Evolutionary conservation across 1,140 invertebrate species (phyloP).

Genomic region (Diachasma alloeum): DNA sequence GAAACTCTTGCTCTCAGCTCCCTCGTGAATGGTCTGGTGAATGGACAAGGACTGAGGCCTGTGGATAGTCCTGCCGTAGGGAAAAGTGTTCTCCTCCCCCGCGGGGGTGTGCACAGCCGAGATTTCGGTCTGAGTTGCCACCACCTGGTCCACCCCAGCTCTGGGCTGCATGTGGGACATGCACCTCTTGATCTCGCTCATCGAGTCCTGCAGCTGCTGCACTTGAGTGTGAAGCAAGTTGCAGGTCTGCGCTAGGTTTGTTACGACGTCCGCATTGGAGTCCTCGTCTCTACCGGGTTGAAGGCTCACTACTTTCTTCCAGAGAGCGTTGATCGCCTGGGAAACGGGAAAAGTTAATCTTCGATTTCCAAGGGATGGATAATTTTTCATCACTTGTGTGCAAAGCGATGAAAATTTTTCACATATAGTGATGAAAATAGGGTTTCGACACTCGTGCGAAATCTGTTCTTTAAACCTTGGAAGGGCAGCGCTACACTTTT

Average conservation of each 20-base stretch:
- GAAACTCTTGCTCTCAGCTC: constrained; percentile 52
- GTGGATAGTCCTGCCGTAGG: constrained; percentile 45
- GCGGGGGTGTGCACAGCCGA: constrained; percentile 76
- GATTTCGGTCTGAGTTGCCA: constrained; percentile 81
- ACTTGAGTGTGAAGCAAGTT: constrained; percentile 56
- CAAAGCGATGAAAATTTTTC: too few relatives aligned
- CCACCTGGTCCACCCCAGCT: constrained; percentile 63
- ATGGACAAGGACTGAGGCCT: constrained; percentile 58
- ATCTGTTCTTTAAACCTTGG: too few relatives aligned
- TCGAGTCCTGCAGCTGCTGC: constrained; percentile 77
- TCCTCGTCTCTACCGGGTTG: constrained; percentile 61
- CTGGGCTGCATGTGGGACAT: constrained; percentile 68
- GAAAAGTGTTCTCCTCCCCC: constrained; percentile 58
- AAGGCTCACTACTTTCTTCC: constrained; percentile 85
- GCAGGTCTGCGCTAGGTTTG: constrained; percentile 69
- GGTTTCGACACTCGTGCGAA: too few relatives aligned
- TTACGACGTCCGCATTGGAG: constrained; percentile 64
- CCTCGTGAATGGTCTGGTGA: constrained; percentile 58
- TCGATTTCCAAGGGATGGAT: too few relatives aligned
- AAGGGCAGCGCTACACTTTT: too few relatives aligned
- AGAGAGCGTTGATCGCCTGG: constrained; percentile 82
- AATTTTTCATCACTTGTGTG: too few relatives aligned
- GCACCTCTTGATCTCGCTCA: constrained; percentile 77
- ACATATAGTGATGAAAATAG: too few relatives aligned
- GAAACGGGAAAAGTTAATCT: too few relatives aligned